These are phyloP conservation scores for Hedya salicella DNA, from an alignment of 2,888 invertebrate genomes.

Conservation along the genomic window DNA sequence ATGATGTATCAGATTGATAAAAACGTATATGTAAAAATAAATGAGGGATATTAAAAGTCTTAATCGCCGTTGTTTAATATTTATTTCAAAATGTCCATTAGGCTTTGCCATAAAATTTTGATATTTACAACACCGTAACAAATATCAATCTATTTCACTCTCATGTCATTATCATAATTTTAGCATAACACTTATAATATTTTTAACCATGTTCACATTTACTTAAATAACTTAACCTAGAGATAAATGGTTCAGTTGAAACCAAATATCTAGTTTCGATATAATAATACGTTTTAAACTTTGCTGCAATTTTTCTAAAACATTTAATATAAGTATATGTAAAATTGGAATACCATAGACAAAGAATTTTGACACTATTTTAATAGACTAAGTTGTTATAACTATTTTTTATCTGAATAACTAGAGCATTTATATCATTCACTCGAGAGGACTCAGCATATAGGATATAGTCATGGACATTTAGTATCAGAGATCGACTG, in stretches of 20 bases:
- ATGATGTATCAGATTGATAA: conserved; percentile 44
- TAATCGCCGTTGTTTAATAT: conserved; percentile 40
- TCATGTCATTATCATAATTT: conserved; percentile 9
- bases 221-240: background rate
- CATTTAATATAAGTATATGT: conserved; percentile 12
- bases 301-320: conserved; percentile 6
- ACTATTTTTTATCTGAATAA: conserved; percentile 4
- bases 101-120: conserved; percentile 12
- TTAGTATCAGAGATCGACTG: background rate
- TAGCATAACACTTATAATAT: conserved; percentile 28
- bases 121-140: conserved; percentile 23
- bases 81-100: conserved; percentile 40
- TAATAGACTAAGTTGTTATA: conserved; percentile 1
- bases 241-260: background rate
- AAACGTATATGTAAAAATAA: conserved; percentile 45
- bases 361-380: conserved; percentile 28
- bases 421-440: conserved; percentile 31
- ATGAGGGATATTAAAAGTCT: conserved; percentile 45
- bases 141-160: conserved; percentile 13
- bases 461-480: background rate
- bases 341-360: conserved; percentile 25
- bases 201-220: conserved; percentile 5
- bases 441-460: conserved; percentile 21
- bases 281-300: conserved; percentile 1
- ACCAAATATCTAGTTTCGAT: background rate